Evolutionary conservation across 2,797 vertebrate genomes (phyloP).

Genomic region (Eurystomus glaucurus): DNA sequence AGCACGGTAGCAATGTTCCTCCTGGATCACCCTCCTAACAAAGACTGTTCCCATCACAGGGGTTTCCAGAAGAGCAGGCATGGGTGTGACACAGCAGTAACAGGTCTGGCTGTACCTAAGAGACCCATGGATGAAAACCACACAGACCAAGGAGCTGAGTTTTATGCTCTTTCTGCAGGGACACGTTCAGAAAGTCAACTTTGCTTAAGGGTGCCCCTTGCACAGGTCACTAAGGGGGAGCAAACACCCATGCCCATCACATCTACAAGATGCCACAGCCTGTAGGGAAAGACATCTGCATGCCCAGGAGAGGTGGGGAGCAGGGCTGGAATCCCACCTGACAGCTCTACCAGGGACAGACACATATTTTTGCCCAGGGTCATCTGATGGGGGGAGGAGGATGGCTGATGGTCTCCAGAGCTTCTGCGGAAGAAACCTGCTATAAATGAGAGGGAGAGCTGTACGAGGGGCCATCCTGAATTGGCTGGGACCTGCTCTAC

Average conservation of each 20-base stretch:
- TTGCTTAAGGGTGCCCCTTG: background rate
- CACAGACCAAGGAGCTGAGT: accelerated
- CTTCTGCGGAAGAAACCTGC: background rate
- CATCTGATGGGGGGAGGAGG: background rate
- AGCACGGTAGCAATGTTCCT: accelerated
- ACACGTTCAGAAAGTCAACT: accelerated
- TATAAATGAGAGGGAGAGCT: accelerated
- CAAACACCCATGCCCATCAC: background rate
- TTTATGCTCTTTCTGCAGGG: accelerated
- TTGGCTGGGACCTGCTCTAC: accelerated
- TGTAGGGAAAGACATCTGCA: background rate
- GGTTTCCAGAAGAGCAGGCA: background rate
- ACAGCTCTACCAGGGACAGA: background rate
- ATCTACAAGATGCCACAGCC: background rate
- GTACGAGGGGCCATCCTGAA: accelerated
- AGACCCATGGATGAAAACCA: background rate
- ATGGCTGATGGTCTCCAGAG: background rate
- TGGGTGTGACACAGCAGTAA: background rate
- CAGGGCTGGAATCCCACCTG: background rate
- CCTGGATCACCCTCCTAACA: background rate
- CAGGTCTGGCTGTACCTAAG: background rate
- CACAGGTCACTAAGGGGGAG: background rate
- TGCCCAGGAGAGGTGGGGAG: background rate
- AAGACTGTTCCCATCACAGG: background rate
- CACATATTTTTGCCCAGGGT: background rate